Base-by-base conservation (phyloP, 2,113 vertebrate genomes). In the Chaetops frenatus region DNA sequence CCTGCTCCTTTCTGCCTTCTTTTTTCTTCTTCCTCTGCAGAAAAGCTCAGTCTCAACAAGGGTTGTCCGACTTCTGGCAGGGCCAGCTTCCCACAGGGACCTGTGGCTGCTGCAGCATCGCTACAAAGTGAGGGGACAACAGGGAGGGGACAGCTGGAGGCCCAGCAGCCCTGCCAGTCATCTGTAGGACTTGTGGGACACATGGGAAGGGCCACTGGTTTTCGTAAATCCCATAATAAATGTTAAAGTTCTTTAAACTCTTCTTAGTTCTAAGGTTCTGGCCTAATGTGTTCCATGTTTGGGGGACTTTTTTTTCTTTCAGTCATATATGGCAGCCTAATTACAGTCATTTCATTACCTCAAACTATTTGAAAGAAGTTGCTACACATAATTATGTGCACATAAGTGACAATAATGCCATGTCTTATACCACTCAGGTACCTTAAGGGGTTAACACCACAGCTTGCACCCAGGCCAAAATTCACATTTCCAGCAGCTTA, bases 331-430 rank as follows among this genome's bases (percentile, higher is more conserved):
- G 78, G 86, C 96, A 94, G 89, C 54, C 81, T 95, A 94, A 95
- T 96, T 92, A 87, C 66, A 95, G 86, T 89, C 42, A 90, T 94
- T 94, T 87, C 58, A 27, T 36, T 78, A 74, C 91, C 78, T 87
- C 27, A 2, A 94, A 88, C 58, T 58, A 56, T 70, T 87, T 87
- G 70, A 92, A 94, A 91, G 61, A 80, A 85, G 54, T 73, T 92
- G 51, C 66, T 88, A 44, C 82, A 62, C 66, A 58, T 91, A 95
- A 91, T 88, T 95, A 86, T 1, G 51, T 60, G 47, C 50, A 57
- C 35, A 23, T 58, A 88, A 80, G 42, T 87, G 84, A 91, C 91
- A 92, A 58, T 66, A 90, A 86, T 88, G 54, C 33, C 62, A 50
- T 12, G 40, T 57, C 45, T 86, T 58, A 38, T 6, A 33, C 27